Conservation (phyloP, 2,888 invertebrate species). For the Acholoe squamosa region DNA sequence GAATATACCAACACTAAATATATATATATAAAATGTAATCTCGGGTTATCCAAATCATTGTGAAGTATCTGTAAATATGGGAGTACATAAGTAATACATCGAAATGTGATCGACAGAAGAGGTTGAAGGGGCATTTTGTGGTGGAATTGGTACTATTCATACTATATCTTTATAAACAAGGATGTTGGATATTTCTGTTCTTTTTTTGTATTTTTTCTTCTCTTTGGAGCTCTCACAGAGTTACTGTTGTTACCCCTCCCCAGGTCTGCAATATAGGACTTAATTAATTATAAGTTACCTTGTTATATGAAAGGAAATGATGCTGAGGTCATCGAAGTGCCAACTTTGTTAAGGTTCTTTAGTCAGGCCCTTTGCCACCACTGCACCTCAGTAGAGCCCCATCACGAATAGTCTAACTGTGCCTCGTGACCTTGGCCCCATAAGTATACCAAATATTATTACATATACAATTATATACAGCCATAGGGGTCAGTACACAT, state of each 20-base stretch:
- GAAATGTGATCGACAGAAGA: neutral
- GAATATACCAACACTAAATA: neutral
- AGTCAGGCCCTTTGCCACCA: neutral
- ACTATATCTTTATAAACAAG: neutral
- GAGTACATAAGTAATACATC: neutral
- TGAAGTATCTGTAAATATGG: neutral
- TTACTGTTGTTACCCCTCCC: conserved; percentile 5
- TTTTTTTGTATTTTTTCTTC: neutral
- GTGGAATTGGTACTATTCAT: neutral
- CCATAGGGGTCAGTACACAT: conserved; percentile 42
- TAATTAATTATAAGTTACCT: neutral
- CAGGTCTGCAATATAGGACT: neutral
- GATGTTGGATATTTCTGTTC: neutral
- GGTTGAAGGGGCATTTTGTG: neutral
- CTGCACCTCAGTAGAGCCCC: conserved; percentile 52
- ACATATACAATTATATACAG: conserved; percentile 41
- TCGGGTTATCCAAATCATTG: conserved; percentile 11
- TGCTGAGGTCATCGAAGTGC: conserved; percentile 40
- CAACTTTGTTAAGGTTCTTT: conserved; percentile 23
- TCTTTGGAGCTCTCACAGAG: conserved; percentile 3
- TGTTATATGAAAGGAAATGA: neutral
- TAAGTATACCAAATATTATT: neutral
- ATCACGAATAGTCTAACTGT: conserved; percentile 23
- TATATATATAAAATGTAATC: neutral
- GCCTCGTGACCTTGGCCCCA: conserved; percentile 26